Base-by-base conservation (phyloP, 2,797 vertebrate species). In the Huso huso region DNA sequence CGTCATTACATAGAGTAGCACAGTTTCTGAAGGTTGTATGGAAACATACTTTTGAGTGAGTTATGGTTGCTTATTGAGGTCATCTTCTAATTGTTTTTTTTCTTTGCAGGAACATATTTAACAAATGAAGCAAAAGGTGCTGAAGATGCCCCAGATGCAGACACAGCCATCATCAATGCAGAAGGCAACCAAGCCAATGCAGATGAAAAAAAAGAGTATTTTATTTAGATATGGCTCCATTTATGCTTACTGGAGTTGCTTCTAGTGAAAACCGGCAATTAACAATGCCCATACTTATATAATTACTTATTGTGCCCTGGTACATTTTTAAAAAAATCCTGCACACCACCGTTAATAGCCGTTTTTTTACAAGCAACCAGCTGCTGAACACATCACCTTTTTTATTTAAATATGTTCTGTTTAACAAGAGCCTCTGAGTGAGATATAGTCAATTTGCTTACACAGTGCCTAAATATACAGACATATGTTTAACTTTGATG, bases 131-230 rank as follows among this genome's bases (percentile, higher is more conserved):
- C 97, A 79, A 99, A 99, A 90, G 97, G 97, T 84, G 94, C 97
- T 59, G 96, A 99, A 84, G 97, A 99, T 71, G 96, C 97, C 74
- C 97, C 96, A 3, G 97, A 99, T 70, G 97, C 96, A n/a, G 96
- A 99, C 88, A 99, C 97, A 70, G 96, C 96, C 84, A 99, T 99
- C 90, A 98, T 99, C 91, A 98, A 99, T 78, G 96, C 96, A 69
- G 96, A 98, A 87, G 97, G 97, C 82, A 98, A 96, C 87, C 95
- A 99, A 80, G 92, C 95, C 86, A 96, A 99, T 69, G 94, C 96
- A 74, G 97, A 99, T 82, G 97, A 99, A 85, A 99, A 99, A 91
- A 99, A 99, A 82, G 97, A 99, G 84, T 99, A 99, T 86, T 99
- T 98, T 89, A 99, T 99, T 92, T 99, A 97, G 92, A 91, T 88